phyloP scores from a whole-genome alignment of 2,113 vertebrate species.

The Octodon degus region DNA sequence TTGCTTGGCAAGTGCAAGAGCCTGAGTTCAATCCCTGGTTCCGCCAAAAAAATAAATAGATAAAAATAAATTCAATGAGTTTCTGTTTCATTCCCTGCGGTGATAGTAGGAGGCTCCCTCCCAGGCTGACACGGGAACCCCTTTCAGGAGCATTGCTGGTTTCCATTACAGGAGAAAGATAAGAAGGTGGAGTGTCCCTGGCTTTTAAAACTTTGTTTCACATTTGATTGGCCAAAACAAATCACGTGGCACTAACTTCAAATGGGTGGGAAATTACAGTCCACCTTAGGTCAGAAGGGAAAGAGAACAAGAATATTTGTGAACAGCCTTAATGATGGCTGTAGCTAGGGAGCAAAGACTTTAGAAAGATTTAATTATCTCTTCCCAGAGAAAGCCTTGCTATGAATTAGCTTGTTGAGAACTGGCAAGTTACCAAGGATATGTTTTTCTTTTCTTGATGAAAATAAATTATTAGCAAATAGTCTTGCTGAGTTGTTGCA shows the following conservation, averaged over 20 bases:
- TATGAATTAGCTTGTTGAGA: conserved; percentile 57
- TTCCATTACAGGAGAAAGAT: neutral
- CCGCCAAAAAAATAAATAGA: too few relatives aligned
- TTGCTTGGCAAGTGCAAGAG: too few relatives aligned
- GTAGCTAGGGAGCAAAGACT: conserved; percentile 48
- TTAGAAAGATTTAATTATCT: conserved; percentile 64
- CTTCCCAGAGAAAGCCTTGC: conserved; percentile 61
- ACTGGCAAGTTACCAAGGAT: conserved; percentile 26
- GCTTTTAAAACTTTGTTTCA: neutral
- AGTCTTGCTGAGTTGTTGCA: conserved; percentile 12
- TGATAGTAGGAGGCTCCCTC: neutral
- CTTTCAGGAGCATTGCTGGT: neutral
- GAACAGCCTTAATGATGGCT: conserved; percentile 15
- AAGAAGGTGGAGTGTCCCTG: neutral
- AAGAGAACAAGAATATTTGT: conserved; percentile 45
- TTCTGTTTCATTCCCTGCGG: neutral
- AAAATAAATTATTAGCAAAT: conserved; percentile 69
- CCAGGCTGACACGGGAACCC: neutral
- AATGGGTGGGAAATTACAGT: neutral
- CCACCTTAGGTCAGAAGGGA: conserved; percentile 39
- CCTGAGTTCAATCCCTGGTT: too few relatives aligned
- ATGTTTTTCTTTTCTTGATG: conserved; percentile 69
- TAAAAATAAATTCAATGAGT: neutral
- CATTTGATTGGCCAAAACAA: neutral
- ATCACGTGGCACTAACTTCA: neutral